Conservation (phyloP, 1,140 invertebrate species). For the Polypedilum vanderplanki region DNA sequence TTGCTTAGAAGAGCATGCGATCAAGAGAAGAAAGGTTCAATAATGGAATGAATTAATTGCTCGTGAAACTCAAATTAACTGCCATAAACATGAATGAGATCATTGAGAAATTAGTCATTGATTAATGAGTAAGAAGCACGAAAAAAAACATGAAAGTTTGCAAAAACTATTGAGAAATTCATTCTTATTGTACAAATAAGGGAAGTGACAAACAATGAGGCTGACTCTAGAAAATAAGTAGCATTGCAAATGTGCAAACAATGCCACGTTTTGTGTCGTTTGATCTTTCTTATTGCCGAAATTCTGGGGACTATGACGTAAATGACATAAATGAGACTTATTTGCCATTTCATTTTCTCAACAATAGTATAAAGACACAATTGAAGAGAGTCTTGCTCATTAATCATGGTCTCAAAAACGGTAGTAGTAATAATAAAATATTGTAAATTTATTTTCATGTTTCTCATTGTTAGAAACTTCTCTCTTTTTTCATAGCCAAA, state of each 20-base stretch:
- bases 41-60: no score
- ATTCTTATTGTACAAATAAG: neutral
- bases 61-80: no score
- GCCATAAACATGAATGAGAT: no score
- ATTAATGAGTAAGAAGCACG: neutral
- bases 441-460: conserved; percentile 11
- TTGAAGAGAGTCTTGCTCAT: neutral
- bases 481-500: no score
- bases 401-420: neutral
- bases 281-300: conserved; percentile 15
- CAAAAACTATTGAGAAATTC: neutral
- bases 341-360: neutral
- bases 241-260: conserved; percentile 24
- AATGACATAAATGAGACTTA: conserved; percentile 3
- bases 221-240: conserved; percentile 14
- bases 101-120: neutral
- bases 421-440: neutral
- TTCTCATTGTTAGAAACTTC: neutral
- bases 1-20: no score
- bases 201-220: conserved; percentile 21
- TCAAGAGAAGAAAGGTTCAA: no score
- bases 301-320: neutral
- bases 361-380: neutral
- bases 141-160: neutral
- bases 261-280: conserved; percentile 5